Evolutionary conservation across 2,797 vertebrate genomes (phyloP).

Genomic region (Sparus aurata): DNA sequence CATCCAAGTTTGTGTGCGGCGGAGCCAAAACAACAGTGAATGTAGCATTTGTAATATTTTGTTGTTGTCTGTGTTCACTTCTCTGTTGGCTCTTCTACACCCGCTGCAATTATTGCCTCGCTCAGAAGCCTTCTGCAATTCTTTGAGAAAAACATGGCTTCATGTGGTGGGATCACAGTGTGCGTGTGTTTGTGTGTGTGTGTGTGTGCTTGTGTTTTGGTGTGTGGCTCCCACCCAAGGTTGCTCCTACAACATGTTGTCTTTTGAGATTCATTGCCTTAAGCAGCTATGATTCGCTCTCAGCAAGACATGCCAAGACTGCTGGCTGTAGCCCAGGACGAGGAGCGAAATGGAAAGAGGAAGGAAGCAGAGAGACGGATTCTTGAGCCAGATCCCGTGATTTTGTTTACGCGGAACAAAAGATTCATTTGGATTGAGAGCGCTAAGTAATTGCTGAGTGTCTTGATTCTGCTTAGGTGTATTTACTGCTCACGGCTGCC

Average conservation of each 20-base stretch:
- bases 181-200: neutral
- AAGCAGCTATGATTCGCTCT: slow-evolving; percentile 74
- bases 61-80: slow-evolving; percentile 45
- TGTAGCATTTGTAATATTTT: slow-evolving; percentile 38
- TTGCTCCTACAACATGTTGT: slow-evolving; percentile 76
- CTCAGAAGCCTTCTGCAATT: slow-evolving; percentile 36
- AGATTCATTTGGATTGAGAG: slow-evolving; percentile 54
- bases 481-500: slow-evolving; percentile 32
- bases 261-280: slow-evolving; percentile 78
- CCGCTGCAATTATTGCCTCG: slow-evolving; percentile 45
- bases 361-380: slow-evolving; percentile 51
- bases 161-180: slow-evolving; percentile 6
- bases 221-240: slow-evolving; percentile 68
- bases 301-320: slow-evolving; percentile 73
- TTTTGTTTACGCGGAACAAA: slow-evolving; percentile 67
- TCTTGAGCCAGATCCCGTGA: slow-evolving; percentile 61
- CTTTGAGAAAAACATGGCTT: slow-evolving; percentile 34
- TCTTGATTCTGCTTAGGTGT: slow-evolving; percentile 50
- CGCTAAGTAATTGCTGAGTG: slow-evolving; percentile 55
- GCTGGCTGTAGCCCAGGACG: slow-evolving; percentile 71
- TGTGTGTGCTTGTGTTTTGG: slow-evolving; percentile 13
- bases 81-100: slow-evolving; percentile 44
- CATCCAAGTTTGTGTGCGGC: slow-evolving; percentile 5
- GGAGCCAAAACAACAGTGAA: slow-evolving; percentile 13
- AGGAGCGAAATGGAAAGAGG: slow-evolving; percentile 44